Conservation (phyloP, 2,113 vertebrate species). For the Fukomys damarensis region DNA sequence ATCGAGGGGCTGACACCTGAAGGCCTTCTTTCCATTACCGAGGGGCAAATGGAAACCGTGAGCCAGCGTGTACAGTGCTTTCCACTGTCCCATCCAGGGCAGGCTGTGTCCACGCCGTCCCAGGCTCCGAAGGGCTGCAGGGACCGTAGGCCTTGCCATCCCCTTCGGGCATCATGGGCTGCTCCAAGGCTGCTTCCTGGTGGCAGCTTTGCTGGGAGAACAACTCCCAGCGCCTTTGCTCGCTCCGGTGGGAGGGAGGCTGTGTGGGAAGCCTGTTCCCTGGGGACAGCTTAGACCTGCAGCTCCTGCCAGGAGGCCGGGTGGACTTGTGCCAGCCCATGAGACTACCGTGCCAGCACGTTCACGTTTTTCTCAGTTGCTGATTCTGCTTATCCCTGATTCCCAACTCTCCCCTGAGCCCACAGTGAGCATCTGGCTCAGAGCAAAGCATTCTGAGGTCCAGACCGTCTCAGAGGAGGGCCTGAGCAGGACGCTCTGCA, state of each 20-base stretch:
- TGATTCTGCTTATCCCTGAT: not conserved
- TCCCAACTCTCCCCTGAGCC: not conserved
- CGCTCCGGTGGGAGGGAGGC: not conserved
- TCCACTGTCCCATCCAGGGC: not conserved
- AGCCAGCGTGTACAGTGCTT: not conserved
- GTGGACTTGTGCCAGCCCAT: rapidly evolving
- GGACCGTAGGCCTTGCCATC: not conserved
- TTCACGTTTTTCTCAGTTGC: not conserved
- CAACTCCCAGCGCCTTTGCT: not conserved
- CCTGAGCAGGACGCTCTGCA: not conserved
- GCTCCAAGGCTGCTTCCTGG: not conserved
- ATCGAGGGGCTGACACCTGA: not conserved
- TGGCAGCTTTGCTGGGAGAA: not conserved
- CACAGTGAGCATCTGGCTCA: not conserved
- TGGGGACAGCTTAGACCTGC: not conserved
- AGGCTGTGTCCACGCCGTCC: not conserved
- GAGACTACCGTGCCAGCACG: not conserved
- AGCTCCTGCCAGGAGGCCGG: not conserved
- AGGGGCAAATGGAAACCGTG: conserved; percentile 61
- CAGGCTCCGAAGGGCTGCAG: not conserved
- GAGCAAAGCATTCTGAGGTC: not conserved
- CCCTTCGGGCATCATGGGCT: not conserved
- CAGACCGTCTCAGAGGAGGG: not conserved
- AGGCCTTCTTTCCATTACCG: not conserved
- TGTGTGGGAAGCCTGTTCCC: not conserved